Conservation (phyloP, 2,113 vertebrate species). For the Rhodinocichla rosea region DNA sequence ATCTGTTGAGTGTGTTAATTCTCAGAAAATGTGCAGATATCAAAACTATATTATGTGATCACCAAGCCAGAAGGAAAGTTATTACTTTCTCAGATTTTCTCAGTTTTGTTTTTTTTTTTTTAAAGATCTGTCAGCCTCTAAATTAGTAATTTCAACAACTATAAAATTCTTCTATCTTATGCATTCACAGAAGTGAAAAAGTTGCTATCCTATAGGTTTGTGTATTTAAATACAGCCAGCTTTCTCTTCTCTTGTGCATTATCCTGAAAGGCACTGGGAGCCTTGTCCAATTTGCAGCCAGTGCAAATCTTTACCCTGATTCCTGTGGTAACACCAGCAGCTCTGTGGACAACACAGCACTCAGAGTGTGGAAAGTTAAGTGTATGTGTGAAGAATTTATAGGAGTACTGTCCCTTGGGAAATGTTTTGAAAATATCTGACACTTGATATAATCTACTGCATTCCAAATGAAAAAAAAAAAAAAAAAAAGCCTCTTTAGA, state of each 20-base stretch:
- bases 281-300: neutral
- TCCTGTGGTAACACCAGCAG: neutral
- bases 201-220: neutral
- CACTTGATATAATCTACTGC: slow-evolving; percentile 9
- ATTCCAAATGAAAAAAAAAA: neutral
- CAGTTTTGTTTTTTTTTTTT: neutral
- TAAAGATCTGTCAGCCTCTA: neutral
- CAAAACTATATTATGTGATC: neutral
- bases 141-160: neutral
- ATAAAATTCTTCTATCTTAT: neutral
- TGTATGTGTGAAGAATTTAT: slow-evolving; percentile 4
- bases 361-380: neutral
- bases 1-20: neutral
- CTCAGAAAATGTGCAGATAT: neutral
- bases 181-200: neutral
- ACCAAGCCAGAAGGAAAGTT: neutral
- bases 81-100: neutral
- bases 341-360: neutral
- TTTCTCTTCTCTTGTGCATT: neutral
- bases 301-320: neutral
- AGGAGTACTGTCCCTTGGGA: neutral
- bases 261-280: neutral
- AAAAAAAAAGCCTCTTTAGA: neutral
- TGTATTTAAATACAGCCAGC: neutral
- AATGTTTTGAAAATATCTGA: slow-evolving; percentile 14